phyloP scores from a whole-genome alignment of 2,113 vertebrate species.

The Carettochelys insculpta region DNA sequence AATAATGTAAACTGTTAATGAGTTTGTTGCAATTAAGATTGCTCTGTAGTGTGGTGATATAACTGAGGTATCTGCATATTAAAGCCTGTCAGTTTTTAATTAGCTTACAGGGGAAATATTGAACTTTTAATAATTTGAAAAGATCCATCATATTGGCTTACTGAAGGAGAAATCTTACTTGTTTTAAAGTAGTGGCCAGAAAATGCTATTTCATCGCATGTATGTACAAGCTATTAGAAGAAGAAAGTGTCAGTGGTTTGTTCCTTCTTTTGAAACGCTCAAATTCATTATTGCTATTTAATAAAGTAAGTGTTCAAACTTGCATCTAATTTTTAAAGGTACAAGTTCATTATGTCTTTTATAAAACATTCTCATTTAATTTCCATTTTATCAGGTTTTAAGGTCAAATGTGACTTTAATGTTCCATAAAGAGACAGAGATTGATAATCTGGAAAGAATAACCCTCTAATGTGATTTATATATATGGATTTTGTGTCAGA shows the following conservation, averaged over 20 bases:
- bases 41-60: background rate
- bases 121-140: background rate
- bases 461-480: conserved; percentile 96
- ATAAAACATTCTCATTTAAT: conserved; percentile 77
- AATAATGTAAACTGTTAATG: background rate
- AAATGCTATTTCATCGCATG: background rate
- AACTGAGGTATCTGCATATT: background rate
- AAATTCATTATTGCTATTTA: conserved; percentile 56
- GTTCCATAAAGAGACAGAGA: conserved; percentile 95
- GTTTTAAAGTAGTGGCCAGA: background rate
- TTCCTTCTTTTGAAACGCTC: conserved; percentile 19
- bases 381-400: conserved; percentile 84
- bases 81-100: background rate
- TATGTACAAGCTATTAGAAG: background rate
- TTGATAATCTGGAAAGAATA: conserved; percentile 95
- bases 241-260: background rate
- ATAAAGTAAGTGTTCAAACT: conserved; percentile 63
- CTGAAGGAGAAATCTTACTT: background rate
- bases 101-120: background rate
- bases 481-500: conserved; percentile 98
- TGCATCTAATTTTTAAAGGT: conserved; percentile 46
- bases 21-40: rapidly evolving
- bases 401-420: conserved; percentile 92
- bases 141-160: background rate
- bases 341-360: conserved; percentile 73